phyloP scores from a whole-genome alignment of 2,797 vertebrate species.

The Acestrorhynchus altus region DNA sequence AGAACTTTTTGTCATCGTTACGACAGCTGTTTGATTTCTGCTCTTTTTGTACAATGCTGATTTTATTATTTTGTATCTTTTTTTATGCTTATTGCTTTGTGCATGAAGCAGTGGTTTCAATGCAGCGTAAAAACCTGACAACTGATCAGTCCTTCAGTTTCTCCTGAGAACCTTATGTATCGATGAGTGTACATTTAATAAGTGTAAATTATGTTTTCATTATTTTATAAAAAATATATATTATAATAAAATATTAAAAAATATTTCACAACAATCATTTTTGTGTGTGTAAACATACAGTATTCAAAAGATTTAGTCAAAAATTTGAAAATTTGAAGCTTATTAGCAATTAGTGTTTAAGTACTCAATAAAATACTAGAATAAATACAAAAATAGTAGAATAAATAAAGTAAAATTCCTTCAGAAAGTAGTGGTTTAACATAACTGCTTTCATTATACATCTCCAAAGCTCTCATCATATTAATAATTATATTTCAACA shows the following conservation, averaged over 20 bases:
- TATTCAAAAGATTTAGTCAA: no score
- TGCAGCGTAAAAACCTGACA: constrained; percentile 50
- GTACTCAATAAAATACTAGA: no score
- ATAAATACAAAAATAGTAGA: no score
- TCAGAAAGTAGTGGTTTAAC: no score
- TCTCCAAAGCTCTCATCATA: no score
- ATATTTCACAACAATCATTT: constrained; percentile 56
- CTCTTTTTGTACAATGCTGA: constrained; percentile 73
- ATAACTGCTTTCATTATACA: no score
- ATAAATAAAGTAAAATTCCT: no score
- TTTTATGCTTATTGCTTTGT: constrained; percentile 51
- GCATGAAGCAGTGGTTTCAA: constrained; percentile 58
- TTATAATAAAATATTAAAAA: constrained; percentile 60
- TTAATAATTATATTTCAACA: no score
- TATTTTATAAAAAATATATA: constrained; percentile 84
- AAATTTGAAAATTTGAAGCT: no score
- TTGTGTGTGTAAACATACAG: not conserved
- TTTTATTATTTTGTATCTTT: constrained; percentile 60
- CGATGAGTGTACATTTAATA: constrained; percentile 84
- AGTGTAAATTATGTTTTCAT: constrained; percentile 88
- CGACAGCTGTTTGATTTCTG: constrained; percentile 64
- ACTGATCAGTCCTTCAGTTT: constrained; percentile 64
- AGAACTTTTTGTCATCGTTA: constrained; percentile 63
- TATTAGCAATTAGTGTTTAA: no score
- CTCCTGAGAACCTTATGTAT: constrained; percentile 72